phyloP scores from a whole-genome alignment of 2,113 vertebrate genomes.

The Gymnorhina tibicen region DNA sequence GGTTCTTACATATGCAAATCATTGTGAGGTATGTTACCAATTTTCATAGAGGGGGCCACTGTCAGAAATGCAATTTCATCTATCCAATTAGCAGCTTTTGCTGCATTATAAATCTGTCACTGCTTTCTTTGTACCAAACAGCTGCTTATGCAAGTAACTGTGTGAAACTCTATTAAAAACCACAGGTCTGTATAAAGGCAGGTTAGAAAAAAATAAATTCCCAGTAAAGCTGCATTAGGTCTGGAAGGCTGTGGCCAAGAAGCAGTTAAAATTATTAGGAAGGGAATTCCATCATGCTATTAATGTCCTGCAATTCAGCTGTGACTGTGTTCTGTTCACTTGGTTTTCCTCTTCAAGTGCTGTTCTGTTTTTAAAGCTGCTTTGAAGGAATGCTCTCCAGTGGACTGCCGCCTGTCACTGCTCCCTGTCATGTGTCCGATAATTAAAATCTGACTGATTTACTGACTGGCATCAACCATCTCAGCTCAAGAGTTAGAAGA shows the following conservation, averaged over 20 bases:
- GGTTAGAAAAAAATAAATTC: background rate
- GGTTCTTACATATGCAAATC: constrained; percentile 42
- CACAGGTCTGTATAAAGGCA: constrained; percentile 30
- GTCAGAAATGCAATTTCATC: constrained; percentile 70
- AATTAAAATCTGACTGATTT: constrained; percentile 91
- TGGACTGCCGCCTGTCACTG: constrained; percentile 80
- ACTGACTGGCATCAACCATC: constrained; percentile 81
- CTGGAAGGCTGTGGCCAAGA: background rate
- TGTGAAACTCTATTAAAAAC: constrained; percentile 68
- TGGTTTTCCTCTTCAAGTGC: constrained; percentile 64
- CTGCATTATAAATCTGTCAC: constrained; percentile 70
- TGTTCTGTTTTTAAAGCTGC: constrained; percentile 72
- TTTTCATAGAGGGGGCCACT: constrained; percentile 61
- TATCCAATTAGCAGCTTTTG: constrained; percentile 71
- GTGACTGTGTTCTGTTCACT: constrained; percentile 55
- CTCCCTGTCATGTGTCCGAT: constrained; percentile 84
- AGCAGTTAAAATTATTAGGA: constrained; percentile 54
- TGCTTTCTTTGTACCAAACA: constrained; percentile 64
- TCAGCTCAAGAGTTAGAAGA: constrained; percentile 75
- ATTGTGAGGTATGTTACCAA: constrained; percentile 62
- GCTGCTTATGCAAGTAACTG: constrained; percentile 64
- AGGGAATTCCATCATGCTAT: constrained; percentile 35
- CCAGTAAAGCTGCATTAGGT: background rate
- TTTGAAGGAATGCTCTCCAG: constrained; percentile 82
- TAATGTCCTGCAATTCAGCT: constrained; percentile 69